Evolutionary conservation across 1,140 invertebrate genomes (phyloP).

Genomic region (Glossosoma conforme): DNA sequence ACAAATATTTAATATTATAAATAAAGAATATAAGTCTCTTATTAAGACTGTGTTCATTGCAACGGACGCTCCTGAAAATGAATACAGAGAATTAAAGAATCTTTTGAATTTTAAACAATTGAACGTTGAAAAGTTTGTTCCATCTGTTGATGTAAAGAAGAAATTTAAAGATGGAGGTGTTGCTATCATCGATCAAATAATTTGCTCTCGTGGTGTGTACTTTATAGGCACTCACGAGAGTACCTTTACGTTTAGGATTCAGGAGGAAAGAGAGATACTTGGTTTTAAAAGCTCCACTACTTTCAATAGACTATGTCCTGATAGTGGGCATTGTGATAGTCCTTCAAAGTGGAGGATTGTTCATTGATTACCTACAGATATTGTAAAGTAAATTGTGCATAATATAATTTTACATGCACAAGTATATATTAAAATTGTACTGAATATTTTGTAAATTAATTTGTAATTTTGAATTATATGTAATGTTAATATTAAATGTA

Average conservation of each 20-base stretch:
- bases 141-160: slow-evolving; percentile 44
- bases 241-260: slow-evolving; percentile 93
- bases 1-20: slow-evolving; percentile 62
- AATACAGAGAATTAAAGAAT: slow-evolving; percentile 44
- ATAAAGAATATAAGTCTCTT: slow-evolving; percentile 35
- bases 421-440: background rate
- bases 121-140: slow-evolving; percentile 36
- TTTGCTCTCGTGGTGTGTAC: slow-evolving; percentile 82
- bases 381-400: background rate
- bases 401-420: slow-evolving; percentile 1
- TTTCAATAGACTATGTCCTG: slow-evolving; percentile 82
- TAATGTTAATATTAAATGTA: no score
- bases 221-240: slow-evolving; percentile 92
- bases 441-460: no score
- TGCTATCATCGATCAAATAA: slow-evolving; percentile 95
- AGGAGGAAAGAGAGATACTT: slow-evolving; percentile 94
- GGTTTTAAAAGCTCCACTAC: slow-evolving; percentile 77
- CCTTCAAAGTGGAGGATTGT: slow-evolving; percentile 41
- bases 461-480: no score
- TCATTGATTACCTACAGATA: slow-evolving; percentile 14
- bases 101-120: slow-evolving; percentile 40
- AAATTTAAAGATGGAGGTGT: slow-evolving; percentile 78
- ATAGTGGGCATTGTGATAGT: slow-evolving; percentile 39
- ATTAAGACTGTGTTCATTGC: slow-evolving; percentile 65
- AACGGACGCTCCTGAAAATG: slow-evolving; percentile 68